These are phyloP conservation scores for Catocala nupta DNA, from an alignment of 2,888 invertebrate species.

Conservation along the genomic window DNA sequence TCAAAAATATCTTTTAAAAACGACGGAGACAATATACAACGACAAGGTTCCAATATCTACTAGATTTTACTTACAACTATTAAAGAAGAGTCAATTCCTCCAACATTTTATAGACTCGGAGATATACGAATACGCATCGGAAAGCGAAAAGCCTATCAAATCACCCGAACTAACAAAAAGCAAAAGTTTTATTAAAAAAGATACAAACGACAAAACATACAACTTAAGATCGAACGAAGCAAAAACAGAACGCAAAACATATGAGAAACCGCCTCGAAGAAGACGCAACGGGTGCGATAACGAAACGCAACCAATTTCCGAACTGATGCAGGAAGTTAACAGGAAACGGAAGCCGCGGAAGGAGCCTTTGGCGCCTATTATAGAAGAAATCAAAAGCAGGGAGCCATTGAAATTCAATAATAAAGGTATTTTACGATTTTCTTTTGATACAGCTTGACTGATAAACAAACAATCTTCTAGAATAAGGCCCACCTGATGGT, in stretches of 20 bases:
- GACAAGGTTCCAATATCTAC: slow-evolving; percentile 82
- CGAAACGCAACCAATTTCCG: slow-evolving; percentile 40
- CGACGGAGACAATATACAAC: slow-evolving; percentile 76
- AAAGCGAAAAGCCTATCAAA: slow-evolving; percentile 68
- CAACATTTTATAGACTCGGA: slow-evolving; percentile 71
- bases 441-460: background rate
- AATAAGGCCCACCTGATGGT: too few relatives aligned
- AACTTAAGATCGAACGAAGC: slow-evolving; percentile 75
- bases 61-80: slow-evolving; percentile 77
- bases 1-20: slow-evolving; percentile 71
- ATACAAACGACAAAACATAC: slow-evolving; percentile 67
- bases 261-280: slow-evolving; percentile 61
- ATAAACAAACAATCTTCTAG: too few relatives aligned
- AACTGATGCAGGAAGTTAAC: slow-evolving; percentile 42
- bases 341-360: slow-evolving; percentile 58
- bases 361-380: slow-evolving; percentile 77
- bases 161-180: slow-evolving; percentile 35
- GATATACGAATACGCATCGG: slow-evolving; percentile 78
- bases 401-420: slow-evolving; percentile 66
- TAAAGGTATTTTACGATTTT: slow-evolving; percentile 48
- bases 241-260: slow-evolving; percentile 73
- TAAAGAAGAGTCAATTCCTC: slow-evolving; percentile 78
- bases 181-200: slow-evolving; percentile 52
- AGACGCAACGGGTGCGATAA: slow-evolving; percentile 49
- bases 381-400: slow-evolving; percentile 75